Evolutionary conservation across 1,140 invertebrate genomes (phyloP).

Genomic region (Drosophila miranda): DNA sequence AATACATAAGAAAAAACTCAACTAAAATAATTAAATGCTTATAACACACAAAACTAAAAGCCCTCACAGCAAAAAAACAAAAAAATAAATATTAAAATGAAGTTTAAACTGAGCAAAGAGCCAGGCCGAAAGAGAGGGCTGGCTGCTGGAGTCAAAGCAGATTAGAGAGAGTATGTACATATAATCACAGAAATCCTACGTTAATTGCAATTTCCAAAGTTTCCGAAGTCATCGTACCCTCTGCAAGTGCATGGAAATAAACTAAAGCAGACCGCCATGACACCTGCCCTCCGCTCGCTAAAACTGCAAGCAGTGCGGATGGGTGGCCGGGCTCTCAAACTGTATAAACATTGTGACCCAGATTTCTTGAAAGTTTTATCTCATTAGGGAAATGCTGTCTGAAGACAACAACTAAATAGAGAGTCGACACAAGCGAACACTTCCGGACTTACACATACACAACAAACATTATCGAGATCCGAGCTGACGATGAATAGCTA

Average conservation of each 20-base stretch:
- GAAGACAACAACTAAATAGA: conserved; percentile 5
- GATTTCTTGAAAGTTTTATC: neutral
- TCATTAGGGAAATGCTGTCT: too few species aligned
- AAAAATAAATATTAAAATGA: neutral
- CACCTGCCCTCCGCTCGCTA: conserved; percentile 33
- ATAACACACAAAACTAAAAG: conserved; percentile 46
- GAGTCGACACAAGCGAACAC: conserved; percentile 19
- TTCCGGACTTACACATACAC: conserved; percentile 31
- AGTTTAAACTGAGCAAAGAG: too few species aligned
- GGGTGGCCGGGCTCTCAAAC: conserved; percentile 16
- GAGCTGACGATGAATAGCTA: conserved; percentile 9
- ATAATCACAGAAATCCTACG: too few species aligned
- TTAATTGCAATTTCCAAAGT: too few species aligned
- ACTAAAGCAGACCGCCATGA: conserved; percentile 27
- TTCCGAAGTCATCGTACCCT: conserved; percentile 7
- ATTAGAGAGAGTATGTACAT: too few species aligned
- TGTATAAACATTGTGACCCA: conserved; percentile 36
- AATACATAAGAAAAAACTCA: conserved; percentile 44
- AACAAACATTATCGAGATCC: conserved; percentile 9
- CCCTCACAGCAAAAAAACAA: neutral
- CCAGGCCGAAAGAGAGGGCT: too few species aligned
- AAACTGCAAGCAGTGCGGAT: neutral
- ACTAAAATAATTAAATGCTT: conserved; percentile 56
- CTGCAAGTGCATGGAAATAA: conserved; percentile 7
- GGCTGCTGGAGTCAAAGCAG: too few species aligned